Evolutionary conservation across 2,113 vertebrate genomes (phyloP).

Genomic region (zebrafish (Danio rerio)): GRCz12tu NC_133190.1:28341001-28341500

Average conservation of each 20-base stretch:
- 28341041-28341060: slow-evolving; percentile 8
- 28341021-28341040: neutral
- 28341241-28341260: slow-evolving; percentile 36
- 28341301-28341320: slow-evolving; percentile 16
- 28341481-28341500: slow-evolving; percentile 14
- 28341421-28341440: too few species aligned
- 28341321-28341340: neutral
- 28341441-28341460: neutral
- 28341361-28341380: slow-evolving; percentile 1
- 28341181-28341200: slow-evolving; percentile 25
- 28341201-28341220: slow-evolving; percentile 37
- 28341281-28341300: slow-evolving; percentile 1
- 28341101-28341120: neutral
- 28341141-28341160: slow-evolving; percentile 23
- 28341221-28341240: slow-evolving; percentile 28
- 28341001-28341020: neutral
- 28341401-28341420: neutral
- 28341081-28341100: neutral
- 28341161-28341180: slow-evolving; percentile 27
- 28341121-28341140: neutral
- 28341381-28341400: neutral
- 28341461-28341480: slow-evolving; percentile 4
- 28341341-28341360: slow-evolving; percentile 18
- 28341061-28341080: neutral
- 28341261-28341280: neutral